A percentile compares a stretch with the other conserved stretches of the same genome.
Conservation (phyloP, 2,888 invertebrate genomes). For the Cerceris ruficornis region DNA sequence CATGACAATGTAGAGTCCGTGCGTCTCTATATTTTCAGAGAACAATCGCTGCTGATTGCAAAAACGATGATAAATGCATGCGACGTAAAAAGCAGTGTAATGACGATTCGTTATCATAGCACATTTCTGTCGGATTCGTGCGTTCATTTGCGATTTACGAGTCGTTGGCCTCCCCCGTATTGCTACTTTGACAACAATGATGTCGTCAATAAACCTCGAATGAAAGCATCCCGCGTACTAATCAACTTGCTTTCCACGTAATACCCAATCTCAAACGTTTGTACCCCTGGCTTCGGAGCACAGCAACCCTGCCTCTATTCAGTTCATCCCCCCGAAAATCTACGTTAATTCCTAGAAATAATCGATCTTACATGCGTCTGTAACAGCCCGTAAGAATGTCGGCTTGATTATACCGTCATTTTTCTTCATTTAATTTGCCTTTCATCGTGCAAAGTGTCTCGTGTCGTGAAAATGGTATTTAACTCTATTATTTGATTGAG, state of each 20-base stretch:
- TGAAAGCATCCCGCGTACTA: constrained; percentile 20
- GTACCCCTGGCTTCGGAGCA: not conserved
- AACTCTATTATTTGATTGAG: too few species aligned
- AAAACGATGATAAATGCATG: constrained; percentile 29
- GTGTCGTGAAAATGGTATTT: too few species aligned
- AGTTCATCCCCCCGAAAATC: constrained; percentile 13
- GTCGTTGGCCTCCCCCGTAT: constrained; percentile 20
- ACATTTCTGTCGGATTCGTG: not conserved
- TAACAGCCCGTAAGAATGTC: constrained; percentile 28
- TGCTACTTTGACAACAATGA: constrained; percentile 32
- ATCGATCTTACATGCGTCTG: constrained; percentile 37
- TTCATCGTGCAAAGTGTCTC: too few species aligned
- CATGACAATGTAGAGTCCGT: constrained; percentile 7
- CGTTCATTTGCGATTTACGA: constrained; percentile 28
- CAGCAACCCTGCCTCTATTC: not conserved
- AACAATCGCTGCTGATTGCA: constrained; percentile 49
- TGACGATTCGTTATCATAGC: constrained; percentile 39
- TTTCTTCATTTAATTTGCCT: not conserved
- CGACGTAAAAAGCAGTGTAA: constrained; percentile 36
- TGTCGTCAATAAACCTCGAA: constrained; percentile 22
- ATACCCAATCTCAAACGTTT: constrained; percentile 16
- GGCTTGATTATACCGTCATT: constrained; percentile 43
- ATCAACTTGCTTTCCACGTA: constrained; percentile 24
- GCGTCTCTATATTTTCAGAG: constrained; percentile 10
- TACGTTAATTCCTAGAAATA: constrained; percentile 32